These are phyloP conservation scores for Meiosimyza decipiens DNA, from an alignment of 2,888 invertebrate genomes.

Conservation along the genomic window DNA sequence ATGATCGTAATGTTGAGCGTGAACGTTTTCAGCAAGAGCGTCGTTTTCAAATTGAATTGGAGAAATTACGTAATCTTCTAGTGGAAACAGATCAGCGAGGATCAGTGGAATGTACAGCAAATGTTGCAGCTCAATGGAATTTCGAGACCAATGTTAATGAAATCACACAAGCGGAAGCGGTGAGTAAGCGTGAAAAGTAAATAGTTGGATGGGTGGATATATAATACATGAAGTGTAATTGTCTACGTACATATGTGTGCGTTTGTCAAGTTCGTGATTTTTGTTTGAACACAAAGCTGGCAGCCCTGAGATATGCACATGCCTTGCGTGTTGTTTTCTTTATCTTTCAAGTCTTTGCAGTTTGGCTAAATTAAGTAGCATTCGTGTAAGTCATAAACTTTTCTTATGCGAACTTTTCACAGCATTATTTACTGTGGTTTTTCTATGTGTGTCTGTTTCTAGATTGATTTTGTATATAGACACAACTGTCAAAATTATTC, in stretches of 20 bases:
- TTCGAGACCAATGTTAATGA: constrained; percentile 90
- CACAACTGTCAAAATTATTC: not conserved
- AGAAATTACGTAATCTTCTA: constrained; percentile 69
- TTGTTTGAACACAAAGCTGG: not conserved
- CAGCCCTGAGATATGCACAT: not conserved
- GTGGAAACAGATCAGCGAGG: constrained; percentile 80
- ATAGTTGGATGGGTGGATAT: not conserved
- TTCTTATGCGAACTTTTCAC: constrained; percentile 9
- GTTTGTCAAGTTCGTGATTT: not conserved
- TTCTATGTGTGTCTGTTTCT: not conserved
- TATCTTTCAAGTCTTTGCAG: not conserved
- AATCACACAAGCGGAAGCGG: constrained; percentile 83
- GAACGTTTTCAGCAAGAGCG: constrained; percentile 68
- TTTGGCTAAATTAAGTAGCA: not conserved
- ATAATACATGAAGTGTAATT: not conserved
- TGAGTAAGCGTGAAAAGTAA: constrained; percentile 68
- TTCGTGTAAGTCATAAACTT: not conserved
- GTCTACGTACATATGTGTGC: not conserved
- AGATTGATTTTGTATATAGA: not conserved
- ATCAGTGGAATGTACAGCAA: constrained; percentile 83
- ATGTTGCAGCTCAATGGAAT: constrained; percentile 90
- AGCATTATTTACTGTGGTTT: constrained; percentile 9
- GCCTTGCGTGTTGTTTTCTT: constrained; percentile 2
- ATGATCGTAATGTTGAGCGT: constrained; percentile 65
- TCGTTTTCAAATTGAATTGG: constrained; percentile 62